Evolutionary conservation across 2,888 invertebrate species (phyloP).

Genomic region (Halocaridina rubra): DNA sequence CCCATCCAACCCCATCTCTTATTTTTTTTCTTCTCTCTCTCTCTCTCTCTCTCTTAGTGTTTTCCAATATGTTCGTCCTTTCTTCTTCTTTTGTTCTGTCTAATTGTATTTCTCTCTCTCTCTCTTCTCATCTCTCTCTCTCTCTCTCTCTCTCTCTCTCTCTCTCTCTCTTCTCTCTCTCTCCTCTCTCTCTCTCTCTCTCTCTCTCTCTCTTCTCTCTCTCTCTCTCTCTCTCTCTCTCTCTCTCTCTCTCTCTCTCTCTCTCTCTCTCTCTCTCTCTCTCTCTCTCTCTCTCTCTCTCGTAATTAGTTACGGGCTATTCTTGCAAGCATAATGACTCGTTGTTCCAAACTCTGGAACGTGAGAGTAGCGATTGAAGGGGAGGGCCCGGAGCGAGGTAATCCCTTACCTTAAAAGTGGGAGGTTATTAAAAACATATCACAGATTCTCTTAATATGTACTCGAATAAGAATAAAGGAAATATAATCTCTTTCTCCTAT

Average conservation of each 20-base stretch:
- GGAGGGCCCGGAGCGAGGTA: too few species aligned
- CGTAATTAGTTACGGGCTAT: not conserved
- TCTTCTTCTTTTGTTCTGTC: too few species aligned
- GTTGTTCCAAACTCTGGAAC: too few species aligned
- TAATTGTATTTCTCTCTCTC: not conserved
- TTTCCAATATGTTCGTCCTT: too few species aligned
- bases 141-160: constrained; percentile 18
- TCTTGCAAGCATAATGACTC: too few species aligned
- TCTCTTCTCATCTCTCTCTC: constrained; percentile 9
- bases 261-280: not conserved
- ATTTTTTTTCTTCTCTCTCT: not conserved
- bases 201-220: not conserved
- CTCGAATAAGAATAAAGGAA: too few species aligned
- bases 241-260: not conserved
- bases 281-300: not conserved
- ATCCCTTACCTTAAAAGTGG: too few species aligned
- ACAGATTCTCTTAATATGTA: too few species aligned
- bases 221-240: not conserved
- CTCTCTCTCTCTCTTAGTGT: not conserved
- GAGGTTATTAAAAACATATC: too few species aligned
- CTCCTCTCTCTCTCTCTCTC: not conserved
- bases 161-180: not conserved
- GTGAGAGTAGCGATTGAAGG: too few species aligned
- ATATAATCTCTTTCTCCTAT: too few species aligned
- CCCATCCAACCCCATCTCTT: not conserved